Base-by-base conservation (phyloP, 1,140 invertebrate genomes). In the Pogonognathellus flavescens region DNA sequence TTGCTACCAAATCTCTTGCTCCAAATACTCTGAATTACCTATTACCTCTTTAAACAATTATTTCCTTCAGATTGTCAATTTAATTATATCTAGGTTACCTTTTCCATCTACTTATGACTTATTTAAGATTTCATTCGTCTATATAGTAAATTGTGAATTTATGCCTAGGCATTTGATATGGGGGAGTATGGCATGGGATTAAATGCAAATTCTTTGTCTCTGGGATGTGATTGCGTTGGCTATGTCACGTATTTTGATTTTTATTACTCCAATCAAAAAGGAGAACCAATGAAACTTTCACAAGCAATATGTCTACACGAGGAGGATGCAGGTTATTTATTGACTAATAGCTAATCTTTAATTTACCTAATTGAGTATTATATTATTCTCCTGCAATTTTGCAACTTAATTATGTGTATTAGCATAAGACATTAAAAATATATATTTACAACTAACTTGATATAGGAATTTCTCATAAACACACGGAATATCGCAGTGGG, bases 261-360 rank as follows among this genome's bases (percentile, higher is more conserved):
- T 14, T 41, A 85, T 52, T 49, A 87, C 16, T 76, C 82, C 25
- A 82, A 83, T 57, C 83, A 87, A 41, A 49, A 82, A 7, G 88
- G 88, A 20, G 85, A 88, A 20, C 85, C 88, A 6, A 31, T 57
- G 14, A 18, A 70, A 14, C 85, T 88, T 25, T 80, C 84, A 60
- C 87, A 88, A 84, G 88, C 88, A 7, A 80, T 88, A 53, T 88
- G 88, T 31, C n/a, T 88, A 8, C 86, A 88, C 57, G 88, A 88
- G 41, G 88, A 88, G 62, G 88, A 88, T 70, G 86, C 83, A 18
- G 85, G 85, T 86, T 53, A 66, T 8, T 9, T 16, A 0, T 22
- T 41, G n/a, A n/a, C n/a, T n/a, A n/a, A n/a, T n/a, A 31, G 22
- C 49, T n/a, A n/a, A 25, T 55, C 11, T 10, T 22, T 82, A 13